Conservation (phyloP, 2,888 invertebrate species). For the Rosalia funebris region DNA sequence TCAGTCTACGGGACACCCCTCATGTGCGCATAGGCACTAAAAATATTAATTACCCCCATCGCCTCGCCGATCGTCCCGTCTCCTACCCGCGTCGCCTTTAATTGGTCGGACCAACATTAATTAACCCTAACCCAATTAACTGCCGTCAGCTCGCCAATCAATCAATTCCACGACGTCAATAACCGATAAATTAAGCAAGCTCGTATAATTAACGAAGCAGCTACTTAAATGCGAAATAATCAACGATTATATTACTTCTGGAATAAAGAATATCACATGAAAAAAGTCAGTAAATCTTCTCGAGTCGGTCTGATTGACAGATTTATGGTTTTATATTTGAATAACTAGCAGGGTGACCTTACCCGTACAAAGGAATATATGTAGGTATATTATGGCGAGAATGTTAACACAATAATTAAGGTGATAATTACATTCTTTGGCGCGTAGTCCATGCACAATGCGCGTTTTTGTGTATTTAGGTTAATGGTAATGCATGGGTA, state of each 20-base stretch:
- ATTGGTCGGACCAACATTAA: neutral
- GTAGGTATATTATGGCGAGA: slow-evolving; percentile 36
- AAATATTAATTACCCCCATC: no score
- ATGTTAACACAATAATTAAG: slow-evolving; percentile 15
- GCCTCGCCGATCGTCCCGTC: no score
- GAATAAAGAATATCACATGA: slow-evolving; percentile 33
- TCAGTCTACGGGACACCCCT: no score
- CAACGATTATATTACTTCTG: slow-evolving; percentile 5
- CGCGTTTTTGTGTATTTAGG: neutral
- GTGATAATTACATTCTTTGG: slow-evolving; percentile 3
- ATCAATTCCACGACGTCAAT: neutral
- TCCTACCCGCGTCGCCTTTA: neutral
- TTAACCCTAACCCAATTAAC: neutral
- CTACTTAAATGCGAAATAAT: no score
- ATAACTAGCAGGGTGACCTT: slow-evolving; percentile 41
- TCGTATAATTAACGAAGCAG: no score
- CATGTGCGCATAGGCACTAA: no score
- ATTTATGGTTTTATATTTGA: slow-evolving; percentile 43
- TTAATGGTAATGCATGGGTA: slow-evolving; percentile 7
- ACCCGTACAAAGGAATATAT: slow-evolving; percentile 39
- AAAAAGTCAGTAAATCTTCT: slow-evolving; percentile 39
- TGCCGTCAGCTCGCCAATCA: neutral
- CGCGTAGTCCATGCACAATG: neutral
- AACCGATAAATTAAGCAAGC: neutral
- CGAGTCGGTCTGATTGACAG: slow-evolving; percentile 43